Percentiles rank a stretch among this genome's conserved stretches.
Conservation (phyloP, 2,797 vertebrate genomes). For the Paratrypauchen microcephalus region DNA sequence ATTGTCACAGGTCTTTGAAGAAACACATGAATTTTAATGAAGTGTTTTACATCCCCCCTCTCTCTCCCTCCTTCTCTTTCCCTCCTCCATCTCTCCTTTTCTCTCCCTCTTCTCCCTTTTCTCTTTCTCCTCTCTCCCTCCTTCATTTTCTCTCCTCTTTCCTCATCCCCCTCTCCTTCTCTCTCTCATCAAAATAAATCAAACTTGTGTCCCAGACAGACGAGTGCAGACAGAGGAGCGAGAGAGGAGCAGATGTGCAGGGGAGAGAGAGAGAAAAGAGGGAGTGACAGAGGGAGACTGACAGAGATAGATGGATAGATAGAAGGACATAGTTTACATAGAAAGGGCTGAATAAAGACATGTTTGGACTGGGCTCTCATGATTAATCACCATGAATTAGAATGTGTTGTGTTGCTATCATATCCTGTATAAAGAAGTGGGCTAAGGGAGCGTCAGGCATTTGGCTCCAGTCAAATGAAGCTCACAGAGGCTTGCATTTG, state of each 20-base stretch:
- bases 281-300: not conserved
- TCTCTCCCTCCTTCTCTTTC: not conserved
- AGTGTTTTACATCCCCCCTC: conserved; percentile 45
- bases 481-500: no score
- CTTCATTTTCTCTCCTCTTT: not conserved
- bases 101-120: not conserved
- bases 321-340: no score
- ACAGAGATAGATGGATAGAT: no score
- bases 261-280: not conserved
- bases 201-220: not conserved
- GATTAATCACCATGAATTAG: no score
- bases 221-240: not conserved
- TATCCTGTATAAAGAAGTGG: no score
- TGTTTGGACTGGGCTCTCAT: no score
- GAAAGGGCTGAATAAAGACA: no score
- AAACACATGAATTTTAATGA: conserved; percentile 79
- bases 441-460: no score
- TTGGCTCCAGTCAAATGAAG: no score
- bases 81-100: not conserved
- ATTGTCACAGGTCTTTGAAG: conserved; percentile 78
- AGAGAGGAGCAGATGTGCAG: not conserved
- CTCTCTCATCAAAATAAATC: not conserved
- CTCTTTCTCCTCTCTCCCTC: not conserved
- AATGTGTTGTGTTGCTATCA: no score
- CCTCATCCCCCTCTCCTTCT: not conserved